Conservation (phyloP, 1,140 invertebrate species). For the Lepidotrigona ventralis region DNA sequence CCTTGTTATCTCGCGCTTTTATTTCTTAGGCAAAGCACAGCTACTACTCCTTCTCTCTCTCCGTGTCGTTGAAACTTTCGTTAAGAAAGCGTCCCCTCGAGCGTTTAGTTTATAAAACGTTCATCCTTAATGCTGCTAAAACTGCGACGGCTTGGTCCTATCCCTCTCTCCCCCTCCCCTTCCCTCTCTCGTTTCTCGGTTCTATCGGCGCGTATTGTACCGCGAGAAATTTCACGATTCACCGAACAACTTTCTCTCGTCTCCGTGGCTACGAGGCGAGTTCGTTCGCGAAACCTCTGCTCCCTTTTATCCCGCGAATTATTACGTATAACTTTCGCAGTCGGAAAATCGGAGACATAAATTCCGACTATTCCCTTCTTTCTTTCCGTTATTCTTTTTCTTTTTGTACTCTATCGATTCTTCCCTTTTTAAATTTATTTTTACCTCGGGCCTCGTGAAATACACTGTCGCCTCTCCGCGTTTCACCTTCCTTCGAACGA, state of each 20-base stretch:
- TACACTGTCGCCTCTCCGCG: no score
- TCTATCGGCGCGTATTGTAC: slow-evolving; percentile 8
- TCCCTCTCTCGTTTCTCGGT: background rate
- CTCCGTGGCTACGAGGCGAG: background rate
- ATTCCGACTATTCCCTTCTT: background rate
- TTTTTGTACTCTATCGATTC: slow-evolving; percentile 20
- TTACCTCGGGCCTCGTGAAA: background rate
- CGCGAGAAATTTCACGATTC: slow-evolving; percentile 27
- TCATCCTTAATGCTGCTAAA: slow-evolving; percentile 66
- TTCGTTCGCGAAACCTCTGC: background rate
- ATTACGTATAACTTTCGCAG: background rate
- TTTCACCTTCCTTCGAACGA: no score
- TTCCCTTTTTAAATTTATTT: background rate
- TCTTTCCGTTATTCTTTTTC: background rate
- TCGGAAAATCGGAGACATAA: background rate
- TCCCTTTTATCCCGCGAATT: background rate
- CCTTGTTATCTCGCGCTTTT: slow-evolving; percentile 51
- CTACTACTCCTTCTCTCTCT: slow-evolving; percentile 46
- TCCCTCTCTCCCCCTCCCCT: background rate
- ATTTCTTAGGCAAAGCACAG: slow-evolving; percentile 43
- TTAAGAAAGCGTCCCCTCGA: slow-evolving; percentile 48
- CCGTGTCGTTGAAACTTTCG: slow-evolving; percentile 54
- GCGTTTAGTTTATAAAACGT: slow-evolving; percentile 65
- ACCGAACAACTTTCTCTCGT: background rate
- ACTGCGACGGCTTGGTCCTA: slow-evolving; percentile 58